Base-by-base conservation (phyloP, 1,140 invertebrate species). In the Sycobia sp. region DNA sequence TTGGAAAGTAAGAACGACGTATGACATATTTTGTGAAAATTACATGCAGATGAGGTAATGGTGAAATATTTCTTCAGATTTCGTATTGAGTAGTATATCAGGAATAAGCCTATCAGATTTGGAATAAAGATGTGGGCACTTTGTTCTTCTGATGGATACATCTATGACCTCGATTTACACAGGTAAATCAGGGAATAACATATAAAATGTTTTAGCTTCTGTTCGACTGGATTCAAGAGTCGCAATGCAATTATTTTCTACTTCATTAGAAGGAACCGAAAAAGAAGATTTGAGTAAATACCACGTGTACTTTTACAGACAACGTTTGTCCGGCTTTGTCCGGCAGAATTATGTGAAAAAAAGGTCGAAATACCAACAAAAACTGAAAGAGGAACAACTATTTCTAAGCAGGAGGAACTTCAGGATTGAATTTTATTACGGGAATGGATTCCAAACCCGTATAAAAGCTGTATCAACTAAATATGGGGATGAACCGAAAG, bases 371-470 rank as follows among this genome's bases (percentile, higher is more conserved):
- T 44, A 18, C 5, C 20, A 44, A 44, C 18, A 44, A 20, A 44
- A 20, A 44, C 43, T 44, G 43, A 44, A 44, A 44, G 43, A 44
- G 43, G 43, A 44, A 44, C 43, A 16, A 44, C 43, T 44, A 44
- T 44, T 39, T 39, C 38, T 8, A 39, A 13, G 38, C n/a, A 39
- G 38, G n/a, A 39, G 38, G 8, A 39, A 39, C 8, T 39, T 39
- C 14, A 39, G 38, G 38, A 14, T n/a, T 39, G 8, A 44, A n/a
- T n/a, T n/a, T n/a, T n/a, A 20, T 20, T 23, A 44, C 22, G 20
- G 43, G 20, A 20, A 44, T 44, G 43, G 22, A 44, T 20, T 20
- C 5, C 4, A 44, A 22, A n/a, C n/a, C n/a, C n/a, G n/a, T n/a
- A n/a, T n/a, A n/a, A n/a, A n/a, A n/a, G n/a, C n/a, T n/a, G 20